Conservation (phyloP, 1,140 invertebrate genomes). For the Pogonomyrmex californicus region DNA sequence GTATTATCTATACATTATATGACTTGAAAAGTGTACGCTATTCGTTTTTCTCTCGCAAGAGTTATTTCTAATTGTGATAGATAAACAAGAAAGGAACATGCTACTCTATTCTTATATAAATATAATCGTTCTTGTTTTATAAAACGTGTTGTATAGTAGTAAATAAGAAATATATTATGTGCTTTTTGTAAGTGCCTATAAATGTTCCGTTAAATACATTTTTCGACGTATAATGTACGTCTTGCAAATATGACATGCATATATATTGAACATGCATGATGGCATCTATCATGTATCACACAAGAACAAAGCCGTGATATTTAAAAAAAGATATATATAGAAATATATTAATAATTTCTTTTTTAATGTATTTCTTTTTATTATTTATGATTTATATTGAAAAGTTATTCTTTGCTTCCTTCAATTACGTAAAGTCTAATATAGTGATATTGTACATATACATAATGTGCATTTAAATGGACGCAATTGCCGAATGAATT, state of each 20-base stretch:
- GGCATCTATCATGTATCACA: background rate
- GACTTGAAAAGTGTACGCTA: background rate
- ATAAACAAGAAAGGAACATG: background rate
- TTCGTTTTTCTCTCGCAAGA: background rate
- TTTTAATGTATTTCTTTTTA: slow-evolving; percentile 7
- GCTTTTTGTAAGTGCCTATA: slow-evolving; percentile 59
- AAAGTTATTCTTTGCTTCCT: background rate
- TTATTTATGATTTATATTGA: background rate
- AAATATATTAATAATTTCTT: slow-evolving; percentile 20
- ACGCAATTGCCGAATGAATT: background rate
- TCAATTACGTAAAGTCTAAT: slow-evolving; percentile 6
- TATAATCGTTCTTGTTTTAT: slow-evolving; percentile 1
- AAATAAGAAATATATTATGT: slow-evolving; percentile 15
- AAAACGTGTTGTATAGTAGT: background rate
- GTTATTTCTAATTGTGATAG: background rate
- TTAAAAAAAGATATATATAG: slow-evolving; percentile 9
- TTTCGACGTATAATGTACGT: slow-evolving; percentile 25
- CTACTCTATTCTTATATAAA: background rate
- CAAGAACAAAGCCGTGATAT: slow-evolving; percentile 7
- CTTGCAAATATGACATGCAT: background rate
- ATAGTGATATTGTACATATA: background rate
- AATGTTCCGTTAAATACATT: slow-evolving; percentile 41
- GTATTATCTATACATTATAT: background rate
- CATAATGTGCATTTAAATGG: slow-evolving; percentile 42
- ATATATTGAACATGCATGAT: background rate